These are phyloP conservation scores for Saturnia japonica DNA, from an alignment of 2,888 invertebrate species.

Conservation along the genomic window DNA sequence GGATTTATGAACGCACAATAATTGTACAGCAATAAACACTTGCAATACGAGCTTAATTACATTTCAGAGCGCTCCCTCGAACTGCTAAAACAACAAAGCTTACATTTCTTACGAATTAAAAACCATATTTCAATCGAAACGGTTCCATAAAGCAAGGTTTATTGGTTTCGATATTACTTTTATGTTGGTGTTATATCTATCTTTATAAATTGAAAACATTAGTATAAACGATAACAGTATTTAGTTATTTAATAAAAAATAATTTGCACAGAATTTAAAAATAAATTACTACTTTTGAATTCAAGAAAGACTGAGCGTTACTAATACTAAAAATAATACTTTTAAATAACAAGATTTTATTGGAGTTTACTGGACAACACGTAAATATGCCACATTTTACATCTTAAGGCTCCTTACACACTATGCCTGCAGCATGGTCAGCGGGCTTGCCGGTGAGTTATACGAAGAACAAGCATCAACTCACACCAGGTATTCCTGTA, in stretches of 20 bases:
- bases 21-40: conserved; percentile 60
- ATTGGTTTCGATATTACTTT: neutral
- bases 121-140: neutral
- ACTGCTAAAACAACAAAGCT: conserved; percentile 20
- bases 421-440: no score
- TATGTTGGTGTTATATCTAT: neutral
- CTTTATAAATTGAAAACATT: neutral
- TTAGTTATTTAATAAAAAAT: neutral
- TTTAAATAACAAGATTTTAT: no score
- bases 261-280: neutral
- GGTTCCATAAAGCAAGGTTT: neutral
- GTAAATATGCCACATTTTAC: no score
- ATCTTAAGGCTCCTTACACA: no score
- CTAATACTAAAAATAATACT: no score
- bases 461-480: no score
- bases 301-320: no score
- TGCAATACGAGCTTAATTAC: conserved; percentile 58
- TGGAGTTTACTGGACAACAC: neutral
- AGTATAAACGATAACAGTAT: no score
- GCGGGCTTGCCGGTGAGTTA: no score
- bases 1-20: conserved; percentile 58
- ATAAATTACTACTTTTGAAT: no score
- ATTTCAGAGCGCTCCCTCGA: conserved; percentile 49
- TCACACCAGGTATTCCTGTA: no score
- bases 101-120: conserved; percentile 7